A percentile compares a stretch with the other conserved stretches of the same genome.
Evolutionary conservation across 2,113 vertebrate genomes (phyloP).

Genomic region (Leucosticte australis): DNA sequence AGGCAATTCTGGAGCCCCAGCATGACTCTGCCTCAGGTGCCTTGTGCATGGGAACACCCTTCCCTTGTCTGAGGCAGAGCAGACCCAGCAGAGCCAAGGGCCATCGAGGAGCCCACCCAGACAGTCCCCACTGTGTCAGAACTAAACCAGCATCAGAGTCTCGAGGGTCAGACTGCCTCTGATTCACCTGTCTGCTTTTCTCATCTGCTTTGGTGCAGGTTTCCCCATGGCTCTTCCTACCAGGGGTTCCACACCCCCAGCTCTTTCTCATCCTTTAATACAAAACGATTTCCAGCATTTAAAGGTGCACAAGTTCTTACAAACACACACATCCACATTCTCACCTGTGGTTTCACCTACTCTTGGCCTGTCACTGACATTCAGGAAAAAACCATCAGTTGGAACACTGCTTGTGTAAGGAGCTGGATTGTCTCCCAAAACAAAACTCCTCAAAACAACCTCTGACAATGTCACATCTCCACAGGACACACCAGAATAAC

Average conservation of each 20-base stretch:
- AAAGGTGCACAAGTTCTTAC: not conserved
- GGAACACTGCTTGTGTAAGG: not conserved
- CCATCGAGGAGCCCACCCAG: rapidly evolving
- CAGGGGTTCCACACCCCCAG: not conserved
- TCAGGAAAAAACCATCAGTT: not conserved
- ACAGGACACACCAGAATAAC: not conserved
- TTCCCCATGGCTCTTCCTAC: not conserved
- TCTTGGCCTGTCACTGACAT: not conserved
- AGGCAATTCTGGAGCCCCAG: not conserved
- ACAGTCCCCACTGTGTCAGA: not conserved
- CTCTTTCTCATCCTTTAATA: not conserved
- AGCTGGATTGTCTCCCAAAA: not conserved
- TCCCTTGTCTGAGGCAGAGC: not conserved
- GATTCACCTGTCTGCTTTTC: not conserved
- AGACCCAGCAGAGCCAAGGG: not conserved
- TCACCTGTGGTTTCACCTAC: not conserved
- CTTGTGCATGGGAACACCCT: not conserved
- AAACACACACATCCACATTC: not conserved
- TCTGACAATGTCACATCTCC: not conserved
- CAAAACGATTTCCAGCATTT: not conserved
- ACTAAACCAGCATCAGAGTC: not conserved
- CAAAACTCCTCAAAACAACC: not conserved
- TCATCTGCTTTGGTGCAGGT: not conserved
- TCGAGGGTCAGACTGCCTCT: rapidly evolving
- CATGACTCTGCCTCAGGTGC: not conserved